Evolutionary conservation across 2,113 vertebrate species (phyloP), one percentile per base, ranked within the genome.

Genomic region (Notiomystis cincta): DNA sequence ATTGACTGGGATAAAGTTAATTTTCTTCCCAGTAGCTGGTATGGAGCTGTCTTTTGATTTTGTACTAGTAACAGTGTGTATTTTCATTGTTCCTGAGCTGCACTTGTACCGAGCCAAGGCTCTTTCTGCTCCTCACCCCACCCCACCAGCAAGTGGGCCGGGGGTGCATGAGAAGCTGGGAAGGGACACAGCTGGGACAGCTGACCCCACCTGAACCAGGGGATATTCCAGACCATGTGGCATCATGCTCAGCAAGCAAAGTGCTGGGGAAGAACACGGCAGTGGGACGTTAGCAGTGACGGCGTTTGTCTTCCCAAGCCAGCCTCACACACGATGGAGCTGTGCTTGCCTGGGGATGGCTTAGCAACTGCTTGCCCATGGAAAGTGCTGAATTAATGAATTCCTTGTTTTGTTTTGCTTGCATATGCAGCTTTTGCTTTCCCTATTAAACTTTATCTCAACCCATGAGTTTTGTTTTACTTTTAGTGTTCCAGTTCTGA

Each of bases 131-230:
- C 31, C 40, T 42, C 35, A 86, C 9, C 40, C 21, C 33, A 44
- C 22, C 13, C 28, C 53, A 47, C 9, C 54, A 44, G 23, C 19
- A 30, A 48, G n/a, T 9, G 37, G 9, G 9, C 11, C 54, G 38
- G 25, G n/a, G 25, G 3, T 33, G 3, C 13, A 61, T 0, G 0
- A 54, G 18, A 44, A 65, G 3, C 0, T 65, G 50, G 16, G 50
- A 84, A 33, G 35, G 47, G 15, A 48, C 40, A 23, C 22, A 54
- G 38, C 25, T 35, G 25, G 25, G 22, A 80, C 73, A 91, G 30
- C 6, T 53, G 45, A 58, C 30, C n/a, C 22, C 27, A 48, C 0
- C 6, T 61, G 19, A 61, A 27, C 13, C 27, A 54, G 48, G 5
- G 15, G 9, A 15, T 61, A 33, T 37, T 67, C 31, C 61, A 67